Evolutionary conservation across 2,797 vertebrate species (phyloP).

Genomic region (Tamandua tetradactyla): DNA sequence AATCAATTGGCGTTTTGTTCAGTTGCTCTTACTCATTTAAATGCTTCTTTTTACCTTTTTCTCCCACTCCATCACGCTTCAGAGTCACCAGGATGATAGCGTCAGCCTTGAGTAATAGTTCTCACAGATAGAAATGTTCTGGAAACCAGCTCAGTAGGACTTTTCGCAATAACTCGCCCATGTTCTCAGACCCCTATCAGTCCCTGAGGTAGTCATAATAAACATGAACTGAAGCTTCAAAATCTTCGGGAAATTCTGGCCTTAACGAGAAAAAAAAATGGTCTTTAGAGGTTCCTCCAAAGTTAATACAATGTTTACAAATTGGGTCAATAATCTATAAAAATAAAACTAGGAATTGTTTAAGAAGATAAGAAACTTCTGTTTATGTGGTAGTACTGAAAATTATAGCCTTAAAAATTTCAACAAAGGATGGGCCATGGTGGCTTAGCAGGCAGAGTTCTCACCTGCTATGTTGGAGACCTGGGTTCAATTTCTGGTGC

Average conservation of each 20-base stretch:
- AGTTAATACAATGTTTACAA: conserved; percentile 58
- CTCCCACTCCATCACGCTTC: background rate
- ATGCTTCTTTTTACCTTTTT: conserved; percentile 68
- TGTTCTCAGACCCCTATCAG: conserved; percentile 75
- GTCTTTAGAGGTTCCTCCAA: conserved; percentile 50
- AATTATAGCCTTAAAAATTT: background rate
- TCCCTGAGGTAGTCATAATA: conserved; percentile 75
- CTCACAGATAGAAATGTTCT: conserved; percentile 80
- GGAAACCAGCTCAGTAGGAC: conserved; percentile 80
- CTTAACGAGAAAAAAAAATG: conserved; percentile 30
- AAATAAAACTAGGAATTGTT: conserved; percentile 51
- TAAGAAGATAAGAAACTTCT: conserved; percentile 42
- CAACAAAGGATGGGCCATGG: background rate
- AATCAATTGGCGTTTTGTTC: conserved; percentile 81
- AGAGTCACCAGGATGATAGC: conserved; percentile 13
- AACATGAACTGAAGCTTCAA: conserved; percentile 60
- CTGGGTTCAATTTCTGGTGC: too few relatives aligned
- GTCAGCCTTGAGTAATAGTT: conserved; percentile 72
- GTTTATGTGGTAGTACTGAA: conserved; percentile 6
- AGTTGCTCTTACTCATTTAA: conserved; percentile 73
- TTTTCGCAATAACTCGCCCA: conserved; percentile 77
- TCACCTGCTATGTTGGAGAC: too few relatives aligned
- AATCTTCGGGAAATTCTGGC: conserved; percentile 67
- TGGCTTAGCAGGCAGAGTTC: too few relatives aligned
- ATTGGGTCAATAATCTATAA: conserved; percentile 35